A percentile compares a stretch with the other conserved stretches of the same genome.
phyloP scores from a whole-genome alignment of 2,888 invertebrate species.

The Drosophila sordidula region DNA sequence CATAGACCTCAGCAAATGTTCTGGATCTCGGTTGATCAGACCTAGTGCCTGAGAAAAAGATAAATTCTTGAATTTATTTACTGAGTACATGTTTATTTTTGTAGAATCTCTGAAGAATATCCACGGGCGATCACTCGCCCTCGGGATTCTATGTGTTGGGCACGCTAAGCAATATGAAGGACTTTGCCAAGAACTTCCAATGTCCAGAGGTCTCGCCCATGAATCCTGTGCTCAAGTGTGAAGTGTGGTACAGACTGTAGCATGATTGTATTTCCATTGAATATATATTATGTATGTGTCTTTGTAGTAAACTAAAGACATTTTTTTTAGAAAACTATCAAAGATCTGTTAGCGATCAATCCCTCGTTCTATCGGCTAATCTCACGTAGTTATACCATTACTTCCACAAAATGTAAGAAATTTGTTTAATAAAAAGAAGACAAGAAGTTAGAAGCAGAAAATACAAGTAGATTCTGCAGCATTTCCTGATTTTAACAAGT shows the following conservation, averaged over 20 bases:
- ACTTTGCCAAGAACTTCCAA: constrained; percentile 94
- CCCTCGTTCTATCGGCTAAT: constrained; percentile 40
- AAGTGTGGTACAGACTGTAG: constrained; percentile 90
- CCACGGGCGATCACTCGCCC: constrained; percentile 92
- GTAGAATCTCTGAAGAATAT: constrained; percentile 91
- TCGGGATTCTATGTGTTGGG: constrained; percentile 94
- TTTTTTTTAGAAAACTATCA: constrained; percentile 29
- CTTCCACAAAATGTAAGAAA: constrained; percentile 53
- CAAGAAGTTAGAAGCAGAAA: no score
- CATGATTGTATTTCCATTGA: constrained; percentile 27
- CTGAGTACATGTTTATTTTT: constrained; percentile 1
- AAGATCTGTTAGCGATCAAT: constrained; percentile 39
- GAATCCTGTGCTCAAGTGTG: constrained; percentile 96
- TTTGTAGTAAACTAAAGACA: constrained; percentile 25
- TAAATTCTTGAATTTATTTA: not conserved
- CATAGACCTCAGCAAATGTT: constrained; percentile 91
- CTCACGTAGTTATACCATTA: constrained; percentile 61
- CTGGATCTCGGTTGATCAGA: constrained; percentile 94
- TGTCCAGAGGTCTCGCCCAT: constrained; percentile 95
- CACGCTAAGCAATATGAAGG: constrained; percentile 95
- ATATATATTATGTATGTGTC: constrained; percentile 28
- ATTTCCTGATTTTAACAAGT: no score
- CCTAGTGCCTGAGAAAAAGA: constrained; percentile 88
- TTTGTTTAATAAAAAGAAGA: constrained; percentile 73
- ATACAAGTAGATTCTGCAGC: no score